Conservation (phyloP, 2,797 vertebrate species). For the Sebastes aleutianus region DNA sequence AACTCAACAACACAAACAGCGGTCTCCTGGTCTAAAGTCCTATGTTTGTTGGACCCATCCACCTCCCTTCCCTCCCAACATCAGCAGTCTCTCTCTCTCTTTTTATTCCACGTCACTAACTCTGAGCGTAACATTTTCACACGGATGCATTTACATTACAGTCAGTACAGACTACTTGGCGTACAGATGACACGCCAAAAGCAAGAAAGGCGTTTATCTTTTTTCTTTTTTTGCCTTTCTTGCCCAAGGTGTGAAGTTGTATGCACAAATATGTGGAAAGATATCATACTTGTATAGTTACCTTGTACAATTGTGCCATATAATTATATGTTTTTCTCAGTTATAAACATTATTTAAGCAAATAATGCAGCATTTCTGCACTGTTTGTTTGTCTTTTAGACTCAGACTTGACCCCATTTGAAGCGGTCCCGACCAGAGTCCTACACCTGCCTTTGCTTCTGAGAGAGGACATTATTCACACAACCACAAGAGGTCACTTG, state of each 20-base stretch:
- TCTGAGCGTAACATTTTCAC: no score
- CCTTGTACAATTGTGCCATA: not conserved
- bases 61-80: no score
- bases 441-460: not conserved
- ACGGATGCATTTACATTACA: no score
- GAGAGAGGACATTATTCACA: not conserved
- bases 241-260: not conserved
- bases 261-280: not conserved
- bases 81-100: no score
- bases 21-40: no score
- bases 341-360: not conserved
- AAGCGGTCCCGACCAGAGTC: not conserved
- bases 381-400: not conserved
- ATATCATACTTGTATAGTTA: not conserved
- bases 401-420: not conserved
- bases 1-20: no score
- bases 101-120: no score
- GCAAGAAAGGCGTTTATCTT: not conserved
- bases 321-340: not conserved
- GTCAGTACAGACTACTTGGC: no score
- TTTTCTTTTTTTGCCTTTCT: no score
- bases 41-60: no score
- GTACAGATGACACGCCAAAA: no score
- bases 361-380: not conserved
- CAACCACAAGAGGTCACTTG: no score